Evolutionary conservation across 1,140 invertebrate species (phyloP).

Genomic region (Drosophila kepulauana): DNA sequence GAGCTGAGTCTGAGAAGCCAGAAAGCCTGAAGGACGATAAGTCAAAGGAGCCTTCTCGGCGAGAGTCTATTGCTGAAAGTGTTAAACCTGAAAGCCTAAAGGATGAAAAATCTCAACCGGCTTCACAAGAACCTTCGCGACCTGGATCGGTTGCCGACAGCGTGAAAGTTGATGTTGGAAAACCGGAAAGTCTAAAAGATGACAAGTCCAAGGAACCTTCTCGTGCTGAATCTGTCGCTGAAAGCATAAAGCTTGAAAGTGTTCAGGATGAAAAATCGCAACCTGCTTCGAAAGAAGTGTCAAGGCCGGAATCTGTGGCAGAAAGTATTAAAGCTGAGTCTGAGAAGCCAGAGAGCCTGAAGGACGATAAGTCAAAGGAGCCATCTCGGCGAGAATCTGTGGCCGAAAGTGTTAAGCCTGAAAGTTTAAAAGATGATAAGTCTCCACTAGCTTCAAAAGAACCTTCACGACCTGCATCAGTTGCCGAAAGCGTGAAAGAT

Average conservation of each 20-base stretch:
- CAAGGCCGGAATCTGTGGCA: conserved; percentile 33
- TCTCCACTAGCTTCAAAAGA: conserved; percentile 34
- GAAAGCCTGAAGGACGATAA: conserved; percentile 29
- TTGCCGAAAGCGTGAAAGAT: conserved; percentile 32
- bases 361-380: conserved; percentile 19
- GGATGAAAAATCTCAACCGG: conserved; percentile 24
- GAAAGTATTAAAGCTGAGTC: conserved; percentile 31
- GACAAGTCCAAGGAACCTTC: conserved; percentile 46
- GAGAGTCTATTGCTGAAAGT: conserved; percentile 37
- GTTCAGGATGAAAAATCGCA: conserved; percentile 46
- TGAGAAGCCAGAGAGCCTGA: conserved; percentile 23
- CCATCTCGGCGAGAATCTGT: conserved; percentile 30
- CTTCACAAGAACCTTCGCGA: conserved; percentile 42
- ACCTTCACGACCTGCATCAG: conserved; percentile 33
- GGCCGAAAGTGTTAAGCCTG: conserved; percentile 19
- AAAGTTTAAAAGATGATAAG: conserved; percentile 16
- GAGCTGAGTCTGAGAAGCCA: conserved; percentile 8
- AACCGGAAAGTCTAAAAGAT: conserved; percentile 26
- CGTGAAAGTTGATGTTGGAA: conserved; percentile 34
- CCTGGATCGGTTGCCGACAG: conserved; percentile 46
- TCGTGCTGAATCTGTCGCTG: conserved; percentile 42
- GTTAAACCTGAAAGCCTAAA: conserved; percentile 37
- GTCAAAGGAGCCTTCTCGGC: conserved; percentile 24
- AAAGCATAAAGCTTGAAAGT: conserved; percentile 7
- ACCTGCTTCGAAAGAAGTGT: conserved; percentile 31